Evolutionary conservation across 1,140 invertebrate genomes (phyloP).

Genomic region (Neodiprion pinetum): DNA sequence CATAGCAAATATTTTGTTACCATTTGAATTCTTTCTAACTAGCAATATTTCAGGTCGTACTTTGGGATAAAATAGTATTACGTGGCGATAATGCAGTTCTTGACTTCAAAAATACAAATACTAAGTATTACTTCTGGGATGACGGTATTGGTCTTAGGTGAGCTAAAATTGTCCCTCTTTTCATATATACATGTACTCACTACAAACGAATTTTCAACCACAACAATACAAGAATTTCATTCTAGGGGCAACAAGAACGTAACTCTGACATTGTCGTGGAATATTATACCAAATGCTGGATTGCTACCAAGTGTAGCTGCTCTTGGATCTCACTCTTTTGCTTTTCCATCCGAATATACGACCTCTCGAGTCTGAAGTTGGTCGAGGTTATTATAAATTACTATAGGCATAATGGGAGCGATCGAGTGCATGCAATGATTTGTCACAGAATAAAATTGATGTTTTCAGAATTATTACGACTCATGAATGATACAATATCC

Average conservation of each 20-base stretch:
- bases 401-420: neutral
- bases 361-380: constrained; percentile 72
- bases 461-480: too few relatives aligned
- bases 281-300: constrained; percentile 98
- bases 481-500: too few relatives aligned
- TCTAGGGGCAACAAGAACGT: constrained; percentile 91
- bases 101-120: constrained; percentile 93
- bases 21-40: neutral
- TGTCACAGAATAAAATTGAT: too few relatives aligned
- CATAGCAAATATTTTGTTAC: constrained; percentile 2
- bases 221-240: constrained; percentile 45
- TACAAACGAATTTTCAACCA: neutral
- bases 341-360: constrained; percentile 90
- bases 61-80: constrained; percentile 99
- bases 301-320: constrained; percentile 86
- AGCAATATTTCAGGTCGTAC: constrained; percentile 76
- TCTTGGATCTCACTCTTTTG: constrained; percentile 83
- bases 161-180: constrained; percentile 32
- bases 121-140: constrained; percentile 99
- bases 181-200: neutral
- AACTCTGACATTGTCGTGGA: constrained; percentile 94
- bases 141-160: constrained; percentile 96
- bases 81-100: constrained; percentile 91
- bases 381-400: neutral
- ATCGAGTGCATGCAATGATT: too few relatives aligned